A percentile compares a stretch with the other conserved stretches of the same genome.
Evolutionary conservation across 2,113 vertebrate species (phyloP).

Genomic region (Zeus faber): DNA sequence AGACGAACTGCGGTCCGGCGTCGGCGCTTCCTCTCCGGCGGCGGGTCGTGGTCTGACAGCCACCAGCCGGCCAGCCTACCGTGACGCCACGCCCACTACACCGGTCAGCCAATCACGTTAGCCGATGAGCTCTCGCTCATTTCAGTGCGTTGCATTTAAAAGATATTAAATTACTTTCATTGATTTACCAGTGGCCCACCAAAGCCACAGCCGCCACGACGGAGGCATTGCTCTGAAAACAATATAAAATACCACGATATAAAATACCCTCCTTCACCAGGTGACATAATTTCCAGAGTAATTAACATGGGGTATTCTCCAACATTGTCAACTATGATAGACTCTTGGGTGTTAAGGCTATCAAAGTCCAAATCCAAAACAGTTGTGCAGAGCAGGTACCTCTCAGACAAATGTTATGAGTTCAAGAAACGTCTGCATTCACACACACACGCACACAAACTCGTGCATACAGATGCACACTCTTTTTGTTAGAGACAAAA

Average conservation of each 20-base stretch:
- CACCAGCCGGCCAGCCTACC: slow-evolving; percentile 31
- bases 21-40: background rate
- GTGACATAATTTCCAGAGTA: no score
- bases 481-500: background rate
- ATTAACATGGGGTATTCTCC: no score
- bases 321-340: no score
- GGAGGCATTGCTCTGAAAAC: no score
- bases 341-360: background rate
- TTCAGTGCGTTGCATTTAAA: slow-evolving; percentile 13
- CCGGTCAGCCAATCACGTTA: background rate
- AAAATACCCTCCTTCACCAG: no score
- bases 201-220: background rate
- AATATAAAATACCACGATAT: no score
- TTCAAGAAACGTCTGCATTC: no score
- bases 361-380: background rate
- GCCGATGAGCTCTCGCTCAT: slow-evolving; percentile 38
- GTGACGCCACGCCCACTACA: slow-evolving; percentile 43
- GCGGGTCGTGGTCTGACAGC: background rate
- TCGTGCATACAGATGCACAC: background rate
- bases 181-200: background rate
- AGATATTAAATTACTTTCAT: background rate
- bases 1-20: background rate
- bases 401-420: no score
- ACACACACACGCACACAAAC: background rate
- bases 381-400: no score